Evolutionary conservation across 2,888 invertebrate species (phyloP).

Genomic region (Drosophila emarginata): DNA sequence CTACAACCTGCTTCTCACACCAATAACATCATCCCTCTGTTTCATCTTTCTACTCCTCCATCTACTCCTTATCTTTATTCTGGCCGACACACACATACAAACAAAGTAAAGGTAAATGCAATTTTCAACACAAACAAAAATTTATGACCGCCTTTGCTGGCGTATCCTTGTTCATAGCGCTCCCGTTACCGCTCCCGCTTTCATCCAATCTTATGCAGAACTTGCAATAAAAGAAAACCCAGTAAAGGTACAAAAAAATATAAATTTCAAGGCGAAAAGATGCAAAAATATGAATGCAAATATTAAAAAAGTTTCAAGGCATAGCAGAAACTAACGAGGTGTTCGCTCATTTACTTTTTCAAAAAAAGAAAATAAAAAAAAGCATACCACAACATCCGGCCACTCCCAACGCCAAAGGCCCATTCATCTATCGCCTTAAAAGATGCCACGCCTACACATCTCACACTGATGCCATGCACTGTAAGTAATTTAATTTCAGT

Average conservation of each 20-base stretch:
- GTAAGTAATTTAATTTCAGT: slow-evolving; percentile 71
- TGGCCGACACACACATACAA: slow-evolving; percentile 54
- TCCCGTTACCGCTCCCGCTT: slow-evolving; percentile 20
- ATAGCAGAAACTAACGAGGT: slow-evolving; percentile 71
- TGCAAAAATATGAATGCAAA: slow-evolving; percentile 77
- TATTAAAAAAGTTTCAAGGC: slow-evolving; percentile 78
- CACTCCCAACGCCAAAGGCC: background rate
- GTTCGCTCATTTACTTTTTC: slow-evolving; percentile 66
- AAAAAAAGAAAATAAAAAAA: background rate
- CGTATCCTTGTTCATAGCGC: slow-evolving; percentile 33
- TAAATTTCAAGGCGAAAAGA: slow-evolving; percentile 58
- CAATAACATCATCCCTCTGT: too few species aligned
- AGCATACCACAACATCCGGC: slow-evolving; percentile 30
- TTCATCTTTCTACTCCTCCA: background rate
- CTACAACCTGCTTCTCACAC: too few species aligned
- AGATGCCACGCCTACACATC: background rate
- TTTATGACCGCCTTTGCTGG: slow-evolving; percentile 53
- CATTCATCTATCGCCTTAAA: background rate
- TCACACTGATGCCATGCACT: slow-evolving; percentile 53
- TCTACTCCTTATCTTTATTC: slow-evolving; percentile 17
- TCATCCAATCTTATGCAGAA: slow-evolving; percentile 36
- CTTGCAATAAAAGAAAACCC: slow-evolving; percentile 48
- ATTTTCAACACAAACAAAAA: slow-evolving; percentile 75
- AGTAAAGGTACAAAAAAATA: slow-evolving; percentile 21
- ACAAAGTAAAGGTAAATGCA: slow-evolving; percentile 72